Base-by-base conservation (phyloP, 2,797 vertebrate genomes). In the Acrossocheilus wenchowensis region DNA sequence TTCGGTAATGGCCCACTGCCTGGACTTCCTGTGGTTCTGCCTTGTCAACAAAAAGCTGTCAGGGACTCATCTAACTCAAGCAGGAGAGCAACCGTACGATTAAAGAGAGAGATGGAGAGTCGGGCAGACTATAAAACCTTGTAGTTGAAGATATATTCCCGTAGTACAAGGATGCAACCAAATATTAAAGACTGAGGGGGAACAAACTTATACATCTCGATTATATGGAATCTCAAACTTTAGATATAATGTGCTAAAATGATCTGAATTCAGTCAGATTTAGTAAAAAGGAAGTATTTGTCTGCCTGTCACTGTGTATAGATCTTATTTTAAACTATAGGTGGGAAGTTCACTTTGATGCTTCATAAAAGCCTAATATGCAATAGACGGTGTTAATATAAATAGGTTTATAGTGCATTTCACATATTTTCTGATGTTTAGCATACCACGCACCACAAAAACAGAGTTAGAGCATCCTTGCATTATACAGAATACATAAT, bases 11-110 rank as follows among this genome's bases (percentile, higher is more conserved):
- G 89, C 91, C 83, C 89, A 84, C 69, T 89, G 91, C 86, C 90
- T 89, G 86, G 64, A 68, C 91, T 57, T 90, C 87, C 90, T 87
- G 88, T 57, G 68, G 90, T 92, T 91, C 89, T 92, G 92, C 89
- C 91, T 86, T 88, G 86, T 86, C 83, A 89, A 86, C 86, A 86
- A 68, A 88, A 89, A 48, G 45, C 74, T 82, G 87, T 78, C 88
- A 87, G 81, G 71, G 79, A 82, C 85, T 74, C 62, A 48, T 73
- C 54, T 87, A 68, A 72, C 30, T 62, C 30, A 68, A 50, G 60
- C 72, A 81, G 80, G 73, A 85, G 78, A 77, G 52, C 62, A 85
- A 84, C 39, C 14, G 39, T 41, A 45, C 17, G 81, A 78, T 83
- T 66, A 84, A 45, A 85, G 39, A 64, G 82, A 52, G n/a, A 82